These are phyloP conservation scores for Eristalis pertinax DNA, from an alignment of 2,888 invertebrate genomes.

Conservation along the genomic window DNA sequence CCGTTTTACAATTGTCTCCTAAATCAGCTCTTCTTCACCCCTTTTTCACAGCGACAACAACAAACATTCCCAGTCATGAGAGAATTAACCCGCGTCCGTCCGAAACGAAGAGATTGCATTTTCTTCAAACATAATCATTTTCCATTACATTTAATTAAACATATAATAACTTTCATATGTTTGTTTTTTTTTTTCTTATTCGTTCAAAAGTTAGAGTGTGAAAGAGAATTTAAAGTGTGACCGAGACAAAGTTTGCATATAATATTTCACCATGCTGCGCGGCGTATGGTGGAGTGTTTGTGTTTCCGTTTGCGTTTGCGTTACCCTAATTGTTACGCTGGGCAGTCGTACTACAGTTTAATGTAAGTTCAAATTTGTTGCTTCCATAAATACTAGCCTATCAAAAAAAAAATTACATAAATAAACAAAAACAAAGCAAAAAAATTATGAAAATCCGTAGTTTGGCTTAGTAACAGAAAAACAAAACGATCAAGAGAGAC, in stretches of 20 bases:
- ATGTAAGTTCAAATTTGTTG: constrained; percentile 64
- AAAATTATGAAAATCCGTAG: constrained; percentile 16
- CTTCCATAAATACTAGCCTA: constrained; percentile 45
- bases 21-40: background rate
- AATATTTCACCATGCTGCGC: constrained; percentile 52
- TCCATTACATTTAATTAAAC: background rate
- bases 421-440: background rate
- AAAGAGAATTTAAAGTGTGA: constrained; percentile 61
- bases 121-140: background rate
- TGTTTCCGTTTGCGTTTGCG: constrained; percentile 62
- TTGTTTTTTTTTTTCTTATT: constrained; percentile 35
- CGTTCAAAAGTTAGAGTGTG: constrained; percentile 53
- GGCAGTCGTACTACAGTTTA: constrained; percentile 67
- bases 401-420: constrained; percentile 8
- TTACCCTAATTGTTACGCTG: constrained; percentile 71
- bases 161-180: constrained; percentile 26
- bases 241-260: constrained; percentile 28
- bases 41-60: background rate
- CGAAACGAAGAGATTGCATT: constrained; percentile 30
- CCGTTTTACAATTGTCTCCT: too few species aligned
- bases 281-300: constrained; percentile 53
- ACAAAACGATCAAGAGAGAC: background rate
- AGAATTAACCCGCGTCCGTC: constrained; percentile 73
- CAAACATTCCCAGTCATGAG: background rate
- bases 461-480: constrained; percentile 34